Percentiles rank a stretch among this genome's conserved stretches.
These are phyloP conservation scores for Trinectes maculatus DNA, from an alignment of 2,113 vertebrate genomes.

Conservation along the genomic window DNA sequence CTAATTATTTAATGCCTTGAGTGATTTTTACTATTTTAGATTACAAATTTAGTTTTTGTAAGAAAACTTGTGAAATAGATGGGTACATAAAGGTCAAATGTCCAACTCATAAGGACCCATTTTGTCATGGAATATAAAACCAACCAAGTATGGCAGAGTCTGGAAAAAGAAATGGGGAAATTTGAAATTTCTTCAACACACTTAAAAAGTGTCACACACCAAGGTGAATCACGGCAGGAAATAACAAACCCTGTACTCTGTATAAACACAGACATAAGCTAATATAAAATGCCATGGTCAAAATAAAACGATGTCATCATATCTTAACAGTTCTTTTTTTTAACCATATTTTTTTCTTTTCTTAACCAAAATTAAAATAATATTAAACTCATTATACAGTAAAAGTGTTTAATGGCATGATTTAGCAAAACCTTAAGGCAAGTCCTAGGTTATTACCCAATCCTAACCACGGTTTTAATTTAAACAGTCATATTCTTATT, in stretches of 20 bases:
- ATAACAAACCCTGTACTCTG: not conserved
- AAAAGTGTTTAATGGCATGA: no score
- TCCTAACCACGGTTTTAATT: no score
- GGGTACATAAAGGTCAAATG: constrained; percentile 50
- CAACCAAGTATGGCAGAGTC: not conserved
- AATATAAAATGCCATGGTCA: no score
- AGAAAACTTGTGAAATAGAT: constrained; percentile 44
- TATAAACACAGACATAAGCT: not conserved
- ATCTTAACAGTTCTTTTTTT: no score
- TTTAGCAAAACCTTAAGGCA: no score
- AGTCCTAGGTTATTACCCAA: no score
- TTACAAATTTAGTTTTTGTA: constrained; percentile 52
- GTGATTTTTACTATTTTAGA: constrained; percentile 60
- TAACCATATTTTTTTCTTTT: no score
- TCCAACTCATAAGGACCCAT: constrained; percentile 48
- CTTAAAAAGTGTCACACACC: constrained; percentile 11
- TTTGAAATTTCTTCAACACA: not conserved
- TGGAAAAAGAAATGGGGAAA: not conserved
- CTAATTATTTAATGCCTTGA: constrained; percentile 50
- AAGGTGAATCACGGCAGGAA: not conserved
- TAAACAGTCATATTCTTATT: no score
- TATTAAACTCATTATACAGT: no score
- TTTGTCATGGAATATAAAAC: constrained; percentile 54
- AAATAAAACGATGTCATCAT: not conserved
- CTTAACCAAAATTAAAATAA: no score